Percentiles rank a stretch among this genome's conserved stretches.
phyloP scores from a whole-genome alignment of 37 sponge, comb jelly and placozoan genomes.

The Agelas oroides region DNA sequence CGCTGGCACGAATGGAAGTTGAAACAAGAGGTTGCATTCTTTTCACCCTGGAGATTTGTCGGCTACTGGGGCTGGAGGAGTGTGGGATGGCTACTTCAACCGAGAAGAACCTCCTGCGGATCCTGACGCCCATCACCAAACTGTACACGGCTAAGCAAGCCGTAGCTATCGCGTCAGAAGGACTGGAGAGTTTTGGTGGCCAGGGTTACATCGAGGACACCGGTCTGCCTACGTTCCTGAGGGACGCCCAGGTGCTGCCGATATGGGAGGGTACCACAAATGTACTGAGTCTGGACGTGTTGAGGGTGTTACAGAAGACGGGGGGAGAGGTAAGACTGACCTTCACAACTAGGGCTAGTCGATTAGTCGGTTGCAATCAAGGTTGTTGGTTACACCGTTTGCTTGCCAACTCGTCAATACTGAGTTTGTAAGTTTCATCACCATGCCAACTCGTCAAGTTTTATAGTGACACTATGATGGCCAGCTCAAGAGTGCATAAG shows the following conservation, averaged over 20 bases:
- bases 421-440: no score
- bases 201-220: constrained; percentile 98
- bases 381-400: no score
- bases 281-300: constrained; percentile 85
- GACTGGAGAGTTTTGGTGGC: constrained; percentile 96
- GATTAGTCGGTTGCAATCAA: no score
- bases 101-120: constrained; percentile 58
- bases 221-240: constrained; percentile 83
- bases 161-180: constrained; percentile 80
- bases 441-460: no score
- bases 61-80: constrained; percentile 78
- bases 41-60: constrained; percentile 58
- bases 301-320: constrained; percentile 70
- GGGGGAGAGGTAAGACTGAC: constrained; percentile 53
- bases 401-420: no score
- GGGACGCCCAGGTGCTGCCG: constrained; percentile 95
- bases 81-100: constrained; percentile 32
- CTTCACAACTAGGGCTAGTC: no score
- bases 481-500: no score
- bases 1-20: constrained; percentile 84
- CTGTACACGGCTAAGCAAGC: constrained; percentile 96
- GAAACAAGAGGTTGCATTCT: constrained; percentile 68
- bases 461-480: no score
- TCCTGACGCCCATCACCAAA: constrained; percentile 86
- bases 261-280: constrained; percentile 99